Conservation (phyloP, 2,888 invertebrate genomes). For the Netelia inedita region DNA sequence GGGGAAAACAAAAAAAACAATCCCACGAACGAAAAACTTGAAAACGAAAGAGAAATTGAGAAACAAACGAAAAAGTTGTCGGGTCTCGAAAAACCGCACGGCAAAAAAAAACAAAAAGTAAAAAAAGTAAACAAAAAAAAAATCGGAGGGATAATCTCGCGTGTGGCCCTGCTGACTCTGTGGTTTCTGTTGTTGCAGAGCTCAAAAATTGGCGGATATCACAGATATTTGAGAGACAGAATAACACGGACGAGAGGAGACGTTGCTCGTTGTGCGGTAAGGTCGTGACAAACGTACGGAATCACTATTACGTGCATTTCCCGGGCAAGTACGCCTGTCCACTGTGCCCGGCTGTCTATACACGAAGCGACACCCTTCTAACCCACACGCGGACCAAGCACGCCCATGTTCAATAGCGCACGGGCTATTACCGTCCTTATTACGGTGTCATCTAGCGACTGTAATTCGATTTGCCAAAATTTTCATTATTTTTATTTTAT, state of each 20-base stretch:
- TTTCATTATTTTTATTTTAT: constrained; percentile 12
- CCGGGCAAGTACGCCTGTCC: constrained; percentile 87
- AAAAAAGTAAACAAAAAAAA: constrained; percentile 32
- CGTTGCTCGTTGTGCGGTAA: constrained; percentile 88
- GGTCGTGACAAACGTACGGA: constrained; percentile 88
- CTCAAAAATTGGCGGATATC: constrained; percentile 87
- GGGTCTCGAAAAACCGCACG: constrained; percentile 44
- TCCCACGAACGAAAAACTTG: constrained; percentile 70
- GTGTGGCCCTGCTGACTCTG: constrained; percentile 80
- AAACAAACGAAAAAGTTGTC: constrained; percentile 65
- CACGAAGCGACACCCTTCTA: constrained; percentile 87
- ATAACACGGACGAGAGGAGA: constrained; percentile 87
- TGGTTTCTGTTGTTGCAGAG: constrained; percentile 86
- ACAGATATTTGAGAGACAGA: constrained; percentile 88
- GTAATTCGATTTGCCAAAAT: constrained; percentile 31
- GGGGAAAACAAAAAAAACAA: constrained; percentile 45
- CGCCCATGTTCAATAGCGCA: constrained; percentile 80
- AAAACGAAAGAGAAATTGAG: constrained; percentile 43
- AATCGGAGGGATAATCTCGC: constrained; percentile 67
- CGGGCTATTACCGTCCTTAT: constrained; percentile 73
- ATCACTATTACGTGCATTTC: constrained; percentile 88
- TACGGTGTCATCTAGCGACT: constrained; percentile 72
- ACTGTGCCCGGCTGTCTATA: constrained; percentile 87
- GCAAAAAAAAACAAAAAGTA: too few species aligned
- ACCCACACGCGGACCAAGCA: constrained; percentile 88